Evolutionary conservation across 2,888 invertebrate genomes (phyloP).

Genomic region (Caenorhabditis imperialis): DNA sequence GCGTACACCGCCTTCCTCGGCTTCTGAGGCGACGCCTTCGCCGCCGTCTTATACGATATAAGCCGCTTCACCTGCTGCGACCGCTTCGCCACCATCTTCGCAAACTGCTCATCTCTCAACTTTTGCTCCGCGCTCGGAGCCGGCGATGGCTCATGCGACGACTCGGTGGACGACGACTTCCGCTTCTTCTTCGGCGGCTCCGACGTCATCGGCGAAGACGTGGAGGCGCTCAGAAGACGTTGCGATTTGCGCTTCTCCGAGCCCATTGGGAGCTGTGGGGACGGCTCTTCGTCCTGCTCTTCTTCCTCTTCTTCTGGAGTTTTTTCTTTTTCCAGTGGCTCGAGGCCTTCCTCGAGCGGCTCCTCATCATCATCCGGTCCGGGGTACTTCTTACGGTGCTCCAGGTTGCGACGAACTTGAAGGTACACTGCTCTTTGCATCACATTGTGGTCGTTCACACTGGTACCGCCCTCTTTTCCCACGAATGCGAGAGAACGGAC

Average conservation of each 20-base stretch:
- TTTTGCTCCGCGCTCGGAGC: not conserved
- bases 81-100: constrained; percentile 41
- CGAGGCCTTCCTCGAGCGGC: not conserved
- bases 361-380: constrained; percentile 4
- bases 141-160: not conserved
- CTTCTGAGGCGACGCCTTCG: constrained; percentile 8
- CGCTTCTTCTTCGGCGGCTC: constrained; percentile 13
- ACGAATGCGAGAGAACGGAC: constrained; percentile 36
- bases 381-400: constrained; percentile 11
- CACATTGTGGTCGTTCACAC: constrained; percentile 46
- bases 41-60: constrained; percentile 28
- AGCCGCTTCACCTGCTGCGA: constrained; percentile 24
- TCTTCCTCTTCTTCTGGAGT: not conserved
- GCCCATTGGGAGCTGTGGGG: constrained; percentile 7
- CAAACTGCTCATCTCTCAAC: constrained; percentile 25
- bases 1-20: constrained; percentile 36
- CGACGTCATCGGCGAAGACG: not conserved
- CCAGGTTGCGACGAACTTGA: constrained; percentile 24
- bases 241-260: constrained; percentile 1
- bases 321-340: not conserved
- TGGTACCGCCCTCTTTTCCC: constrained; percentile 46
- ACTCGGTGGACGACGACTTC: constrained; percentile 2
- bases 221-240: not conserved
- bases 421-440: constrained; percentile 43
- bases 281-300: not conserved